Evolutionary conservation across 1,140 invertebrate genomes (phyloP).

Genomic region (Eufriesea mexicana): DNA sequence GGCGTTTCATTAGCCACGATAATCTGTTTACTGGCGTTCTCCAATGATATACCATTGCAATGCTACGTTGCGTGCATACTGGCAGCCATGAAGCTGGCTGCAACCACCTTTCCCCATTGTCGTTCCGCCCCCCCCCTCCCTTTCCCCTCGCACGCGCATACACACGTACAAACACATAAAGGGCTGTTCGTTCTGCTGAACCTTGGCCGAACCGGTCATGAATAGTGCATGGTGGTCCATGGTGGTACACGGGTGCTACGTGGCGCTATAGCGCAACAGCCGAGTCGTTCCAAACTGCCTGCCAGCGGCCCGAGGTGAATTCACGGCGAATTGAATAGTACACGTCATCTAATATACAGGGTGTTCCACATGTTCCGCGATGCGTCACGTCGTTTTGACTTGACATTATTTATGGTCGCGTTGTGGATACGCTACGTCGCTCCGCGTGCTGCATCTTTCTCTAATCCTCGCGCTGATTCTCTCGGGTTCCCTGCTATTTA

Average conservation of each 20-base stretch:
- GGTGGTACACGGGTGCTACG: constrained; percentile 45
- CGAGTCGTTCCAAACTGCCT: constrained; percentile 61
- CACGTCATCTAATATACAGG: constrained; percentile 76
- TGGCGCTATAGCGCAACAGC: constrained; percentile 34
- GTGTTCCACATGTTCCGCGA: constrained; percentile 73
- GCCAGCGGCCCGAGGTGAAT: constrained; percentile 46
- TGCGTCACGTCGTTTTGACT: constrained; percentile 64
- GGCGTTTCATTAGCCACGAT: constrained; percentile 66
- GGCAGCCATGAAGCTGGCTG: constrained; percentile 45
- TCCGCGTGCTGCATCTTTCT: constrained; percentile 16
- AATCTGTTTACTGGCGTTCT: constrained; percentile 64
- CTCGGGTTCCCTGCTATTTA: constrained; percentile 14
- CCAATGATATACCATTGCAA: constrained; percentile 52
- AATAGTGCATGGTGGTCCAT: constrained; percentile 65
- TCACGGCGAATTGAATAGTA: constrained; percentile 73
- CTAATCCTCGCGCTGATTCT: neutral
- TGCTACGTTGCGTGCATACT: constrained; percentile 46
- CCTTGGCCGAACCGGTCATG: constrained; percentile 62
- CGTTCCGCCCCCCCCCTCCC: neutral
- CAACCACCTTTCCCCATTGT: constrained; percentile 24
- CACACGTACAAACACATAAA: constrained; percentile 14
- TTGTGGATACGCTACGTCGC: constrained; percentile 27
- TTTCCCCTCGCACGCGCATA: neutral
- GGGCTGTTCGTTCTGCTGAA: constrained; percentile 51
- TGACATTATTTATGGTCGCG: constrained; percentile 63